Base-by-base conservation (phyloP, 2,888 invertebrate species). In the Torymus texanus region DNA sequence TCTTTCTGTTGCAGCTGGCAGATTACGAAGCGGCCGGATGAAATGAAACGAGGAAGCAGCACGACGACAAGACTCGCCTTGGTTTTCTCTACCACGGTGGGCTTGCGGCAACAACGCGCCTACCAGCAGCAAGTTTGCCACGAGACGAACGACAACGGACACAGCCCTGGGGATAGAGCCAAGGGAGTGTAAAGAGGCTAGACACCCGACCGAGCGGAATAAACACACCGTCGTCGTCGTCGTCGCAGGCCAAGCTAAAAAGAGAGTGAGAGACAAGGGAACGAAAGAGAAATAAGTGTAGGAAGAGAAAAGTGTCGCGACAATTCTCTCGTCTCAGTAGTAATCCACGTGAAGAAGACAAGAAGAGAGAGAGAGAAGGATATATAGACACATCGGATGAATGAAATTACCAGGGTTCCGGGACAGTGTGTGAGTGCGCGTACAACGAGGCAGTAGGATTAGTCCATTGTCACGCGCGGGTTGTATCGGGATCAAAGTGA, bases 1-100 rank as follows among this genome's bases (percentile, higher is more conserved):
- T 1, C 1, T 55, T 77, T 59, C 14, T 3, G 53, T 78, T 78
- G 41, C 78, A 78, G 78, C 55, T 63, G 29, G 18, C 53, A 14
- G 71, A 41, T 41, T 41, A 11, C n/a, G 41, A n/a, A 58, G 59
- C 18, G 51, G 1, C 14, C 41, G 55, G 29, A 56, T 61, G 70
- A 72, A 61, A 72, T 67, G 78, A 78, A 66, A n/a, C 29, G 56
- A 68, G 65, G 29, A 53, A 55, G 53, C 55, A 24, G 63, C 14
- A 29, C 18, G 13, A 29, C 41, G 41, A 41, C 41, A 41, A 41
- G 41, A 41, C 41, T 53, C n/a, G 51, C 55, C 2, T 50, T 41
- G 14, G 12, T 50, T 16, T 55, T n/a, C 50, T 29, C 8, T 0
- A 41, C 21, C 10, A 50, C 56, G 16, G n/a, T 55, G 24, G 59